These are phyloP conservation scores for Rhynchomys soricoides DNA, from an alignment of 2,113 vertebrate genomes.

Conservation along the genomic window DNA sequence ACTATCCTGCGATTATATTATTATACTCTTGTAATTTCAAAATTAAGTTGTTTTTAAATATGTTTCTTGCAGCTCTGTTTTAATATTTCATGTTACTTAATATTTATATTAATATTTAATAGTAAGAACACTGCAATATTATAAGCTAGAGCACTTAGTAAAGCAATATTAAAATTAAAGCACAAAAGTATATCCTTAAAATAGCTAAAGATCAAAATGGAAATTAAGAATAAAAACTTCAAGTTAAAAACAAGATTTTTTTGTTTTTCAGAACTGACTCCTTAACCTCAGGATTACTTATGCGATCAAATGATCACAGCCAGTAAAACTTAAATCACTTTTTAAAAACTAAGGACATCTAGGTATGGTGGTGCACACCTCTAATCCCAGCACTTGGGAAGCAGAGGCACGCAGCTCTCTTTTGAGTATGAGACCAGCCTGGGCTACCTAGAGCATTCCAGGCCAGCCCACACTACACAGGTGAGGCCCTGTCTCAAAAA, in stretches of 20 bases:
- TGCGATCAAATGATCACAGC: not conserved
- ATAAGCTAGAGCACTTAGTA: slow-evolving; percentile 8
- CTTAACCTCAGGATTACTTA: not conserved
- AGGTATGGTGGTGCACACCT: not conserved
- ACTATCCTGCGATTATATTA: not conserved
- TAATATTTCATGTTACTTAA: not conserved
- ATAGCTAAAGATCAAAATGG: slow-evolving; percentile 16
- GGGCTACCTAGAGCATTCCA: not conserved
- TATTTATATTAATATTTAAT: not conserved
- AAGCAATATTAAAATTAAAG: slow-evolving; percentile 26
- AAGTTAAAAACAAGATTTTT: not conserved
- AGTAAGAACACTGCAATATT: slow-evolving; percentile 12
- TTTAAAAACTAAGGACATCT: not conserved
- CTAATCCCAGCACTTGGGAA: not conserved
- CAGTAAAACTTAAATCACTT: not conserved
- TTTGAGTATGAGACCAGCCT: not conserved
- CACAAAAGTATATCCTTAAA: slow-evolving; percentile 33
- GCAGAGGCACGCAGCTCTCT: not conserved
- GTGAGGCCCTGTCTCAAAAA: not conserved
- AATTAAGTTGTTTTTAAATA: slow-evolving; percentile 42
- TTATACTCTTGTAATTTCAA: slow-evolving; percentile 1
- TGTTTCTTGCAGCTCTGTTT: slow-evolving; percentile 5
- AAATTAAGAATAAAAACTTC: slow-evolving; percentile 49
- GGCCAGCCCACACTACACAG: not conserved
- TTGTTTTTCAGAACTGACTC: not conserved